Base-by-base conservation (phyloP, 2,888 invertebrate species). In the Oscheius myriophilus region DNA sequence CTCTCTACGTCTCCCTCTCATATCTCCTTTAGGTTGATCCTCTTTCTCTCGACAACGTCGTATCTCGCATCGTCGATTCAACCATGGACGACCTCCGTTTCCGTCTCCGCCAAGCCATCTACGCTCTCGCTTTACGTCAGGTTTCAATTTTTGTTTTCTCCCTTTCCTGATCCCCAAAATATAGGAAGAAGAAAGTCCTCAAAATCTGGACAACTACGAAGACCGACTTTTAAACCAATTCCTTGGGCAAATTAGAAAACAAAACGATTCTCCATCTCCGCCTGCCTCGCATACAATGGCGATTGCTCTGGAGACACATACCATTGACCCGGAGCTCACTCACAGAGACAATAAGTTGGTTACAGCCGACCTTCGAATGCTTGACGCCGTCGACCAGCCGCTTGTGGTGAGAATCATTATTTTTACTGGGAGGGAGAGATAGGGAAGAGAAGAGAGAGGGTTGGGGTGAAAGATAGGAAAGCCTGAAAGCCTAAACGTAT, bases 51-150 rank as follows among this genome's bases (percentile, higher is more conserved):
- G 58, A 66, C 39, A 58, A 66, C 26, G 58, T 66, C 41, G 51
- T 66, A 16, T 66, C 66, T n/a, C 55, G 57, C 33, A 66, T 66
- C 21, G 66, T 66, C 41, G 66, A 66, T n/a, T 45, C 41, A 4
- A 52, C 66, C 6, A 66, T 66, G 66, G 51, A 66, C 26, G 66
- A 66, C 25, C 25, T 66, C 6, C 46, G 66, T 7, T 66, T 52
- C 25, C 66, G 66, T 12, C 49, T 66, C 6, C 26, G 58, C 26
- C 66, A 66, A 33, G 66, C 66, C n/a, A 66, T 66, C 16, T 66
- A 57, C 39, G 51, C 66, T 18, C 33, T 66, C 23, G 66, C 61
- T 26, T 25, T 61, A 49, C 21, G 61, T n/a, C 61, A 61, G 39
- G 61, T 61, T 45, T 11, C 18, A n/a, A 16, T 46, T 33, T 1